Conservation (phyloP, 35 echinoderm and acorn worm genomes). For the Apostichopus japonicus region DNA sequence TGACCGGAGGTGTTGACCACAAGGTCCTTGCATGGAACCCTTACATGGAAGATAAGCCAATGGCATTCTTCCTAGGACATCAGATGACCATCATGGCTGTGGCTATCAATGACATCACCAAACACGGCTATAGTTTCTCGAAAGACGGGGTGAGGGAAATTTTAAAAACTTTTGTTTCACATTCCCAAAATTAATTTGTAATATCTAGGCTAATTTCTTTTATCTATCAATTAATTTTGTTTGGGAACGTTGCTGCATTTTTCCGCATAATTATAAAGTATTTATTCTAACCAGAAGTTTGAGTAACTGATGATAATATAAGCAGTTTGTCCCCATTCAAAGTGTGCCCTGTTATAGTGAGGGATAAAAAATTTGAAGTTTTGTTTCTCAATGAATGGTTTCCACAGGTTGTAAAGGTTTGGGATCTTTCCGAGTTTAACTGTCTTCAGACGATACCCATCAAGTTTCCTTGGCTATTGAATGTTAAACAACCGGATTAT, state of each 20-base stretch:
- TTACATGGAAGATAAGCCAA: conserved; percentile 85
- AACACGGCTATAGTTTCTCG: conserved; percentile 83
- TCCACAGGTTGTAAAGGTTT: conserved; percentile 89
- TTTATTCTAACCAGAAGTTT: too few relatives aligned
- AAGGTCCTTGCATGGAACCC: conserved; percentile 88
- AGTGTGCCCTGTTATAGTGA: too few relatives aligned
- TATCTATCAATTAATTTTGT: too few relatives aligned
- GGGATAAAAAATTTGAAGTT: too few relatives aligned
- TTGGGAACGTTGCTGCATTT: too few relatives aligned
- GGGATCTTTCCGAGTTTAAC: conserved; percentile 86
- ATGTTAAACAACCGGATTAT: conserved; percentile 51
- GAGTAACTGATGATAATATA: too few relatives aligned
- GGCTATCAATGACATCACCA: conserved; percentile 70
- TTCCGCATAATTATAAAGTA: too few relatives aligned
- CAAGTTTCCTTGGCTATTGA: conserved; percentile 69
- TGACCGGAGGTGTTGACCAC: conserved; percentile 93
- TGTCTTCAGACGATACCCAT: conserved; percentile 84
- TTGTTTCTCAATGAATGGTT: conserved; percentile 78
- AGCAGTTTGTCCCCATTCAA: too few relatives aligned
- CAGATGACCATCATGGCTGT: conserved; percentile 89
- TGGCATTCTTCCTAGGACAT: conserved; percentile 84
- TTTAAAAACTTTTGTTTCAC: too few relatives aligned
- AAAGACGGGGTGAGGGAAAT: conserved; percentile 86
- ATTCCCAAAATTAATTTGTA: too few relatives aligned
- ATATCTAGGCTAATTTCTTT: too few relatives aligned